phyloP scores from a whole-genome alignment of 2,113 vertebrate species.

The Myotis lucifugus region DNA sequence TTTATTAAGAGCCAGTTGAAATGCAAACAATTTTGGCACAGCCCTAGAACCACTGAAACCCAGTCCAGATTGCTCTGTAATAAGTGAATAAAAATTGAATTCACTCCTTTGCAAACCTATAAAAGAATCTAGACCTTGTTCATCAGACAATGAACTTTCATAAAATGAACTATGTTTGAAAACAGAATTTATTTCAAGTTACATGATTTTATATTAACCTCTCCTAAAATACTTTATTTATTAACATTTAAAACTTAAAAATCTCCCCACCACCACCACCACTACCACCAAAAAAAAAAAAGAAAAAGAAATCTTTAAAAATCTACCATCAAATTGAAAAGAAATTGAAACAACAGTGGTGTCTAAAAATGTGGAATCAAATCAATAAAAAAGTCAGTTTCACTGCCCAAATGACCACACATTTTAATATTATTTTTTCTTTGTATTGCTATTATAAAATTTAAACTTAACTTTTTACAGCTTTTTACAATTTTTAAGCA shows the following conservation, averaged over 20 bases:
- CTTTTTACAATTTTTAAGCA: neutral
- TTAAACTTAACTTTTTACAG: neutral
- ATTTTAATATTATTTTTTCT: conserved; percentile 21
- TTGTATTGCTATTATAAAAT: conserved; percentile 27
- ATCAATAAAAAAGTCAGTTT: neutral
- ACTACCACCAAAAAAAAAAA: too few species aligned
- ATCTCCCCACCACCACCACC: neutral
- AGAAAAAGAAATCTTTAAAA: neutral
- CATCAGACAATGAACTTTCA: neutral
- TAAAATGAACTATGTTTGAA: neutral
- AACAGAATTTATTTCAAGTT: conserved; percentile 19
- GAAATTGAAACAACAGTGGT: neutral
- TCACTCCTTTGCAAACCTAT: neutral
- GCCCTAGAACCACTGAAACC: neutral
- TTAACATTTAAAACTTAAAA: neutral
- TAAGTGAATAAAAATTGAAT: conserved; percentile 25
- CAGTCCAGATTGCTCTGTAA: conserved; percentile 20
- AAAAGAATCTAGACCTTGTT: conserved; percentile 6
- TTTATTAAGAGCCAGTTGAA: conserved; percentile 51
- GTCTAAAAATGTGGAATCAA: neutral
- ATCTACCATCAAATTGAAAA: neutral
- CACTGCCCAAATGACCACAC: neutral
- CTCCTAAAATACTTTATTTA: neutral
- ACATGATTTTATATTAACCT: conserved; percentile 28
- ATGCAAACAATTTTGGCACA: conserved; percentile 41